Evolutionary conservation across 2,888 invertebrate genomes (phyloP).

Genomic region (Idaea biselata): DNA sequence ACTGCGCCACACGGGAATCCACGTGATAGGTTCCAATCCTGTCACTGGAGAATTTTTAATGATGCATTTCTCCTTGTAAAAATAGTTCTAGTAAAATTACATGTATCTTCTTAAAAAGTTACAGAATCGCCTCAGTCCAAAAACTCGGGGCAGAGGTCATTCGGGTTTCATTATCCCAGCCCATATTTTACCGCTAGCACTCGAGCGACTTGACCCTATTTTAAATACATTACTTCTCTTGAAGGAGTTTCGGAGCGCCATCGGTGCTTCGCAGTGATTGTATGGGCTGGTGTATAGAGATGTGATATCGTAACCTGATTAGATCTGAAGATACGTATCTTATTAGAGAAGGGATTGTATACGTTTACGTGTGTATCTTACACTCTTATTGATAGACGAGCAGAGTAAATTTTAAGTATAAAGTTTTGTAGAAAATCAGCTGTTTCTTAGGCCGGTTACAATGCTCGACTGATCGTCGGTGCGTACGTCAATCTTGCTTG

Average conservation of each 20-base stretch:
- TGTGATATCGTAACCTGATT: neutral
- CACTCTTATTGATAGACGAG: no score
- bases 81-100: no score
- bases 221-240: slow-evolving; percentile 34
- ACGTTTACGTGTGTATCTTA: neutral
- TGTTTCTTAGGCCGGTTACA: no score
- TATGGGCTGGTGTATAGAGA: neutral
- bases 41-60: no score
- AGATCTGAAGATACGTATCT: neutral
- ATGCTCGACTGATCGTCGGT: no score
- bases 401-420: no score
- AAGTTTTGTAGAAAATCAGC: no score
- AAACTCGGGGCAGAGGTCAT: neutral
- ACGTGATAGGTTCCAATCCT: no score
- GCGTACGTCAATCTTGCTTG: no score
- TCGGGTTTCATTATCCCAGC: slow-evolving; percentile 2
- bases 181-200: slow-evolving; percentile 7
- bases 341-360: neutral
- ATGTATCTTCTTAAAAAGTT: no score
- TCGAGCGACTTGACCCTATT: slow-evolving; percentile 26
- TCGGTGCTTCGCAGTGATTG: neutral
- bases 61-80: no score
- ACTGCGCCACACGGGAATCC: no score
- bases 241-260: slow-evolving; percentile 2
- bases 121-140: neutral